Evolutionary conservation across 2,113 vertebrate species (phyloP).

Genomic region (Oriolus oriolus): DNA sequence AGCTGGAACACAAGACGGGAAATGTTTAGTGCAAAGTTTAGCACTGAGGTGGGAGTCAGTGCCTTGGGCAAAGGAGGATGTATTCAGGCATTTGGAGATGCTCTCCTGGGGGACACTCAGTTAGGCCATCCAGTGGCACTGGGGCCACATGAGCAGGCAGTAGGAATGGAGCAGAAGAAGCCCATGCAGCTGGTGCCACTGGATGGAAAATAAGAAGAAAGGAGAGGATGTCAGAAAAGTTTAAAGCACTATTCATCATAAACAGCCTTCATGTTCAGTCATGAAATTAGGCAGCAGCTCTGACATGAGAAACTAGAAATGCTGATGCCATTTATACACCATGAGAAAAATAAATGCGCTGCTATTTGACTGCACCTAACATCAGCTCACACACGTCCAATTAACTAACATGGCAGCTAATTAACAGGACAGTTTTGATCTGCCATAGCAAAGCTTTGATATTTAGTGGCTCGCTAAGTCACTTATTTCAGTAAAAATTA

Average conservation of each 20-base stretch:
- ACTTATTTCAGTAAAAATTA: constrained; percentile 18
- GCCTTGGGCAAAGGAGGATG: neutral
- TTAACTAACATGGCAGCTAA: constrained; percentile 57
- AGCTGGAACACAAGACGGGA: neutral
- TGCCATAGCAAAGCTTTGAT: constrained; percentile 40
- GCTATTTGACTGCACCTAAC: neutral
- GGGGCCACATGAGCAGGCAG: rapidly evolving
- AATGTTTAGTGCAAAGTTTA: neutral
- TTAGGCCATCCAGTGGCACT: neutral
- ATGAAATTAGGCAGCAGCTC: neutral
- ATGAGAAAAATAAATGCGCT: neutral
- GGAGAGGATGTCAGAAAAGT: neutral
- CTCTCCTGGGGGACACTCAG: neutral
- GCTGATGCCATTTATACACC: constrained; percentile 9
- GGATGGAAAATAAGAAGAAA: neutral
- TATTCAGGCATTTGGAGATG: neutral
- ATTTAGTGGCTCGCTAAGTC: neutral
- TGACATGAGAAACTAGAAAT: neutral
- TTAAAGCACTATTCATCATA: neutral
- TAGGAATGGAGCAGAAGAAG: neutral
- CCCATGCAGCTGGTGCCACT: neutral
- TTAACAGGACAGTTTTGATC: constrained; percentile 57
- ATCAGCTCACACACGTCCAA: neutral
- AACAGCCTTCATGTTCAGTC: neutral
- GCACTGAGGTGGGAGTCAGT: neutral